Base-by-base conservation (phyloP, 2,113 vertebrate species). In the Lycaon pictus region DNA sequence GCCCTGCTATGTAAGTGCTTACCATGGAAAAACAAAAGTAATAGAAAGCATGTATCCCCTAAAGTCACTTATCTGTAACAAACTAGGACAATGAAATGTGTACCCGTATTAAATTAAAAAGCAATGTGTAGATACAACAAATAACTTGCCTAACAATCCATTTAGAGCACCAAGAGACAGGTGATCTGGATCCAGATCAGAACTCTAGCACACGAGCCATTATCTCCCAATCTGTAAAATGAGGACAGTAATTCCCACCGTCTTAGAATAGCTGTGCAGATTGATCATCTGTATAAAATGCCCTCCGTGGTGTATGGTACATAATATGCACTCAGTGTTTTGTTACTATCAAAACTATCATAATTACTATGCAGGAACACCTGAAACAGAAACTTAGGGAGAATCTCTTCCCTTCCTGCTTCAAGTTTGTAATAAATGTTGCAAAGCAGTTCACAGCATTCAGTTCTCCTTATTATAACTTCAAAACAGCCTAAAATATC, bases 371-470 rank as follows among this genome's bases (percentile, higher is more conserved):
- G 62, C 53, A 22, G 22, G n/a, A 88, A 43, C 29, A 58, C 27
- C 10, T 37, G 58, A 63, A 20, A 56, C 55, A 65, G 29, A 90
- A 55, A 48, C 53, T 51, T 23, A 76, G n/a, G 22, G 10, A 80
- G 25, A 51, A 20, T 51, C 48, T 67, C 29, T 10, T 65, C 3
- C 9, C 37, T 71, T 74, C n/a, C 29, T 17, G 72, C 17, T 62
- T 92, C 58, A 97, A 53, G 12, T 95, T 95, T 86, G 65, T 67
- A 96, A 92, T 63, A 92, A 77, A 88, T 29, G 43, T 79, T 79
- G 9, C 53, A 80, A 79, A 58, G 48, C 58, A 80, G 56, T 60
- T 17, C 27, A 56, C 37, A 32, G 48, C 12, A n/a, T 63, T 60
- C 65, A 25, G 29, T 76, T 56, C 53, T 27, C 74, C 60, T 51